Conservation (phyloP, 2,797 vertebrate species). For the Sebastes kiyomatsui region DNA sequence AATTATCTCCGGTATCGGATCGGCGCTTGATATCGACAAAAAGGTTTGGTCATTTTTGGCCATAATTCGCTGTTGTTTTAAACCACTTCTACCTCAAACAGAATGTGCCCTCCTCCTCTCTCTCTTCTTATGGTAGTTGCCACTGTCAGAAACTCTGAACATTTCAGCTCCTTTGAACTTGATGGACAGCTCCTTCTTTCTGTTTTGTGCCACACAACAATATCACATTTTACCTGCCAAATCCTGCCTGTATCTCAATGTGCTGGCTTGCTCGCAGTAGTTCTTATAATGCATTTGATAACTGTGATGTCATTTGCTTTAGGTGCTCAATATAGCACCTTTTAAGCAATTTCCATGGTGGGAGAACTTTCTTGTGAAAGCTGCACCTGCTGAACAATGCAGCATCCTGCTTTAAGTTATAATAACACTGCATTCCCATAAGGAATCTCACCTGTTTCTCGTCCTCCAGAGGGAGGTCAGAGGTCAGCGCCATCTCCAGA, state of each 20-base stretch:
- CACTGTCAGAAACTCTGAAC: not conserved
- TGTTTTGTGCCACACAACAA: not conserved
- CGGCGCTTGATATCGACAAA: not conserved
- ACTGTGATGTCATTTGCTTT: not conserved
- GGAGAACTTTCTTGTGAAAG: not conserved
- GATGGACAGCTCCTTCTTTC: not conserved
- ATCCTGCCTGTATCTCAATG: not conserved
- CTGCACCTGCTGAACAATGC: not conserved
- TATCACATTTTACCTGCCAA: not conserved
- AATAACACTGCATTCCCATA: not conserved
- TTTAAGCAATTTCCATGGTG: not conserved
- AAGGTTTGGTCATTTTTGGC: not conserved
- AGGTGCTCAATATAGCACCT: not conserved
- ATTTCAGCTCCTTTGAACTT: not conserved
- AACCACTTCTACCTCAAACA: not conserved
- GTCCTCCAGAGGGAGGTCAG: conserved; percentile 26
- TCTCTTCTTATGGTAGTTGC: not conserved
- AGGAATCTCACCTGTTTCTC: not conserved
- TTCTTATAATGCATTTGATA: not conserved
- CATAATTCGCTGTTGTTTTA: not conserved
- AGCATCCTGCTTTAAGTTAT: not conserved
- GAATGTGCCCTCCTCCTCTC: not conserved
- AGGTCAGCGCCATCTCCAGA: conserved; percentile 22
- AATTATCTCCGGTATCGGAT: not conserved
- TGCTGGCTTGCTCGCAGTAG: not conserved